Base-by-base conservation (phyloP, 23 tunicate species). In the Botrylloides violaceus region DNA sequence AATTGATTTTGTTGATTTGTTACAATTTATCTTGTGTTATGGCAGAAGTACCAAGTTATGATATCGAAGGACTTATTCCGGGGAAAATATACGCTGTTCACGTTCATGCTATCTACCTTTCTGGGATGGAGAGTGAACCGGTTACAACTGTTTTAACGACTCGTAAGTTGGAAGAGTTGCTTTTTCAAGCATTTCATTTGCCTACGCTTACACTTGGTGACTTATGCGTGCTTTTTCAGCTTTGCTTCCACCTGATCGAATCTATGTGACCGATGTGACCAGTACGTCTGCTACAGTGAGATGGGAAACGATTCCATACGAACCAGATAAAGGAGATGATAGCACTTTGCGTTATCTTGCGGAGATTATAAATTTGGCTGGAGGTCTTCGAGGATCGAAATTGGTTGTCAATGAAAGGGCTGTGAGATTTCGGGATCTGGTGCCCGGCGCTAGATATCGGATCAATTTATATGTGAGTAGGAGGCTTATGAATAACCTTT, bases 211-310 rank as follows among this genome's bases (percentile, higher is more conserved):
- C n/a, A n/a, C n/a, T n/a, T n/a, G n/a, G n/a, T n/a, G n/a, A n/a
- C n/a, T n/a, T n/a, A n/a, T n/a, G n/a, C n/a, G n/a, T n/a, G n/a
- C 24, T 38, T 61, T 71, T 72, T n/a, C 79, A 81, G 86, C 36
- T 25, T 57, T 81, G 5, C 36, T 61, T n/a, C 80, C 86, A 6
- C 86, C 86, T 22, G 72, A 64, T 32, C 28, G 64, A 33, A 24
- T 81, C 22, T 36, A 31, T 25, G 79, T 81, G 24, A 66, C 61
- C 5, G 73, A 81, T 58, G 86, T 81, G 49, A 75, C 71, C 38
- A 78, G 79, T 29, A 81, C 86, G 23, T 81, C 86, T 7, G 29
- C 71, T 29, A 59, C 30, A 7, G 34, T 81, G 36, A 70, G 62
- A 33, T 81, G 86, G 86, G 55, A 79, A 23, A 58, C 79, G 20